These are phyloP conservation scores for Platichthys stellatus DNA, from an alignment of 2,113 vertebrate species.

Conservation along the genomic window DNA sequence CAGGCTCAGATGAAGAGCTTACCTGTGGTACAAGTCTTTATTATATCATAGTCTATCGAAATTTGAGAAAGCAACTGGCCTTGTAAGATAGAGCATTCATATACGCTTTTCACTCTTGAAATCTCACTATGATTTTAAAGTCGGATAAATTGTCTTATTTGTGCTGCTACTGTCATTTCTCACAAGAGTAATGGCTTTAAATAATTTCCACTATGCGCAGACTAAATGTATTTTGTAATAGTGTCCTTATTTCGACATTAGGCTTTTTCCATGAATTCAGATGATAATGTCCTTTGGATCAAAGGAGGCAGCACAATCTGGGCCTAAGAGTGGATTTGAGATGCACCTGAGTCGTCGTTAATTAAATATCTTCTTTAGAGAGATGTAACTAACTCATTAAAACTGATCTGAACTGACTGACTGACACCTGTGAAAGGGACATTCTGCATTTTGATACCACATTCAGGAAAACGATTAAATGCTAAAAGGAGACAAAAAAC, in stretches of 20 bases:
- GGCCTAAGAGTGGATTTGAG: slow-evolving; percentile 61
- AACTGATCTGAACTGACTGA: slow-evolving; percentile 51
- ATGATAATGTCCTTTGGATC: neutral
- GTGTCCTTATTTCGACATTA: neutral
- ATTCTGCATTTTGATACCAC: slow-evolving; percentile 57
- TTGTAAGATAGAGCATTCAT: slow-evolving; percentile 64
- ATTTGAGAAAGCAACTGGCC: slow-evolving; percentile 49
- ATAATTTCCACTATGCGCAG: neutral
- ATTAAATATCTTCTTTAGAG: slow-evolving; percentile 77
- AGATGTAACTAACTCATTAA: slow-evolving; percentile 74
- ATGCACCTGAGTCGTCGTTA: slow-evolving; percentile 72
- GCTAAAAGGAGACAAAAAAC: neutral
- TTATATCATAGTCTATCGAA: slow-evolving; percentile 45
- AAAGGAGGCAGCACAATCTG: slow-evolving; percentile 46
- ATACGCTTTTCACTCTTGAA: slow-evolving; percentile 43
- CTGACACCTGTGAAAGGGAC: slow-evolving; percentile 56
- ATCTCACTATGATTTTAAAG: slow-evolving; percentile 38
- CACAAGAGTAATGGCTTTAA: neutral
- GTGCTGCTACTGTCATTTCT: slow-evolving; percentile 33
- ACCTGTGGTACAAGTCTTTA: slow-evolving; percentile 46
- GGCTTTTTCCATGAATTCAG: slow-evolving; percentile 3
- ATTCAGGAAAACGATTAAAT: slow-evolving; percentile 4
- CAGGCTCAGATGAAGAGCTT: slow-evolving; percentile 34
- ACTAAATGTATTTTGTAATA: slow-evolving; percentile 1
- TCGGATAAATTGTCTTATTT: slow-evolving; percentile 31